Base-by-base conservation (phyloP, 2,797 vertebrate genomes). In the Serranus cabrilla region DNA sequence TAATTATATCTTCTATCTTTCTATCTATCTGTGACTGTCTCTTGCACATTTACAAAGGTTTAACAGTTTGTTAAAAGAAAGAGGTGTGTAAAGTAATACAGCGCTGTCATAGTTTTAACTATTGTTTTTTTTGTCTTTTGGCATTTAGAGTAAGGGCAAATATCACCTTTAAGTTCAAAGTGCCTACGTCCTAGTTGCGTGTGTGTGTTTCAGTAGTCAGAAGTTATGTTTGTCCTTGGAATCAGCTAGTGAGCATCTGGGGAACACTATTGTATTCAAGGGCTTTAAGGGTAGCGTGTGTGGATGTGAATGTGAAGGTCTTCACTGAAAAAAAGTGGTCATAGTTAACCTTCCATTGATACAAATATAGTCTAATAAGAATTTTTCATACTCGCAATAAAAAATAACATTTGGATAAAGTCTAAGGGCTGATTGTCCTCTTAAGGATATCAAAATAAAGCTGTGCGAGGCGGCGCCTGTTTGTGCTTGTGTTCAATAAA, bases 401-500 rank as follows among this genome's bases (percentile, higher is more conserved):
- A 68, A 34, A 46, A 47, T n/a, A 51, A 42, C 20, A 20, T 51
- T 69, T 0, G 2, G 10, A 64, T 59, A 6, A 50, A 64, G 52
- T 27, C 14, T 50, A 16, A 9, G n/a, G 45, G 16, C 27, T 34
- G 34, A 9, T 34, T 34, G 54, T 67, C 46, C 60, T 67, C 23
- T 42, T 11, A 64, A 70, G 40, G 42, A n/a, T 52, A 51, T 23
- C 52, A 34, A 78, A 72, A 49, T 16, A 13, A 63, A 64, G 34
- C 49, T 7, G 65, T 40, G 43, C 47, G 63, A 76, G 67, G 34
- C 37, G 23, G 61, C n/a, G 52, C 70, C 72, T 86, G 77, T 61
- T 63, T 85, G 67, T 65, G 69, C 74, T 79, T n/a, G 67, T 81
- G 56, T 63, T 81, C 39, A 51, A 66, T 84, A 83, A 87, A 87